Conservation (phyloP, 1,140 invertebrate genomes). For the Episyrphus balteatus region DNA sequence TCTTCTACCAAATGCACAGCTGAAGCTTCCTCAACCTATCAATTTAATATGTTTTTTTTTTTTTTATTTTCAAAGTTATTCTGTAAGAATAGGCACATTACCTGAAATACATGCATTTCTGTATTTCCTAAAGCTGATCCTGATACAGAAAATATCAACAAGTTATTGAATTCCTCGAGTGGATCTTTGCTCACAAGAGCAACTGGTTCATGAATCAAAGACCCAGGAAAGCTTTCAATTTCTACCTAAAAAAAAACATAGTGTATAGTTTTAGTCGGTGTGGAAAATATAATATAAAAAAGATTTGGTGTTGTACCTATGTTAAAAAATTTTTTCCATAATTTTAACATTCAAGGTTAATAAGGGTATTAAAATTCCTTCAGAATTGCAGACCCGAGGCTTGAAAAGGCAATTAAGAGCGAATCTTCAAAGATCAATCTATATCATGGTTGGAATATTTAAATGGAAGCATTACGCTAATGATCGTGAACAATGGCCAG, state of each 20-base stretch:
- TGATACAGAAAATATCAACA: slow-evolving; percentile 27
- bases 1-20: slow-evolving; percentile 45
- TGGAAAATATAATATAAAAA: no score
- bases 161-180: slow-evolving; percentile 24
- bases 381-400: no score
- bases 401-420: no score
- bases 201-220: slow-evolving; percentile 26
- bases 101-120: slow-evolving; percentile 33
- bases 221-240: slow-evolving; percentile 31
- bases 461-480: no score
- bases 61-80: not conserved
- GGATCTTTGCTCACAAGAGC: slow-evolving; percentile 30
- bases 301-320: no score
- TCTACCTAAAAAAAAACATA: slow-evolving; percentile 17
- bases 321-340: no score
- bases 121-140: slow-evolving; percentile 27
- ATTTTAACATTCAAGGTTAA: no score
- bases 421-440: no score
- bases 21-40: slow-evolving; percentile 38
- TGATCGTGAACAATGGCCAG: no score
- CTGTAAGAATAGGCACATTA: not conserved
- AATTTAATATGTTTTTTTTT: not conserved
- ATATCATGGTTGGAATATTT: no score
- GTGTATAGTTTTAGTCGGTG: no score
- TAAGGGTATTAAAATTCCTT: no score